These are phyloP conservation scores for Listronotus bonariensis DNA, from an alignment of 1,140 invertebrate genomes.

Conservation along the genomic window DNA sequence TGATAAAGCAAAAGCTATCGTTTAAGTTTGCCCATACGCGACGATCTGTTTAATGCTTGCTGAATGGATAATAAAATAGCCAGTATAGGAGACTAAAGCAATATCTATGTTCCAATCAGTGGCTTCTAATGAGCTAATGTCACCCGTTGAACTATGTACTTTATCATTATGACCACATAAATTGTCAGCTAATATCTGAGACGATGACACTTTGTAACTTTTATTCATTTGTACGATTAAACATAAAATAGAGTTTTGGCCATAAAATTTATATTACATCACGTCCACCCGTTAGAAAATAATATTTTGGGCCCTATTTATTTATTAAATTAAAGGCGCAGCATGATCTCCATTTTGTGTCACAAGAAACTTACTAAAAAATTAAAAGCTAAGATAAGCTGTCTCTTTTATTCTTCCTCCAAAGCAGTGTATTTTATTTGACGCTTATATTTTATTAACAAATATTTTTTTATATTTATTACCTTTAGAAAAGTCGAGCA, in stretches of 20 bases:
- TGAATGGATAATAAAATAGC: constrained; percentile 28
- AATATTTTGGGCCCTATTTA: too few relatives aligned
- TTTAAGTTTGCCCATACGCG: constrained; percentile 6
- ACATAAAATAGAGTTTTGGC: not conserved
- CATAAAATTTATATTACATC: too few relatives aligned
- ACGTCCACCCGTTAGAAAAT: too few relatives aligned
- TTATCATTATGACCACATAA: constrained; percentile 25
- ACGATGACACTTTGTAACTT: constrained; percentile 5
- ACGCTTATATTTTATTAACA: too few relatives aligned
- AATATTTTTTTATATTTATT: too few relatives aligned
- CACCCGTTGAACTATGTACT: constrained; percentile 16
- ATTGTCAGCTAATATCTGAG: constrained; percentile 2
- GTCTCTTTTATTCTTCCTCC: too few relatives aligned
- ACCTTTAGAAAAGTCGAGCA: too few relatives aligned
- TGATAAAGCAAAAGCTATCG: constrained; percentile 11
- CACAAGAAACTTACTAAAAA: too few relatives aligned
- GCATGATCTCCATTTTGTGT: too few relatives aligned
- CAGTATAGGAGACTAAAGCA: constrained; percentile 28
- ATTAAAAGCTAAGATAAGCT: too few relatives aligned
- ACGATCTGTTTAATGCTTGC: constrained; percentile 20
- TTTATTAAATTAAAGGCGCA: too few relatives aligned
- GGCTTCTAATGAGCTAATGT: constrained; percentile 25
- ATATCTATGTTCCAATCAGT: constrained; percentile 19
- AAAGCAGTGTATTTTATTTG: too few relatives aligned
- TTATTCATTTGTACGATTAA: constrained; percentile 1